Percentiles rank a stretch among this genome's conserved stretches.
Evolutionary conservation across 1,140 invertebrate genomes (phyloP).

Genomic region (Drosophila watanabei): DNA sequence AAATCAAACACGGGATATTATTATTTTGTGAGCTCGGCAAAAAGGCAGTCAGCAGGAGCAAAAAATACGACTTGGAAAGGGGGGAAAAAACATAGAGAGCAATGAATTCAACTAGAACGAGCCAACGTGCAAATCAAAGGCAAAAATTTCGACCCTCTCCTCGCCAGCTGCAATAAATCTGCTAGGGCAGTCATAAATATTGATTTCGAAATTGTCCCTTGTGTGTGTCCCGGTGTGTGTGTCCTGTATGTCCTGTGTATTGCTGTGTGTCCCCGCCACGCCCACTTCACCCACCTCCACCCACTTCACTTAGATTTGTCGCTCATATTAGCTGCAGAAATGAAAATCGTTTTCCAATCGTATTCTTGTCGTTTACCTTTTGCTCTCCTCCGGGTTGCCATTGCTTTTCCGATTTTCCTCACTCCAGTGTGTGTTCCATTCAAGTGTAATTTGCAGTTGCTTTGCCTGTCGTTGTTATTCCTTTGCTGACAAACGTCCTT

Average conservation of each 20-base stretch:
- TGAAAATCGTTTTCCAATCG: conserved; percentile 83
- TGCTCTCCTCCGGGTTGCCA: conserved; percentile 42
- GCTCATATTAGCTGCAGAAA: conserved; percentile 84
- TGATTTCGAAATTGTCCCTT: conserved; percentile 79
- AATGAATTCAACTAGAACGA: conserved; percentile 44
- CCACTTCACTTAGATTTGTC: conserved; percentile 73
- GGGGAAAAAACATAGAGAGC: conserved; percentile 1
- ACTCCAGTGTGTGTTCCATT: conserved; percentile 49
- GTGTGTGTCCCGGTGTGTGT: conserved; percentile 27
- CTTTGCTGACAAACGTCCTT: conserved; percentile 48
- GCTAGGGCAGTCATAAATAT: conserved; percentile 81
- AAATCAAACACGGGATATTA: conserved; percentile 76
- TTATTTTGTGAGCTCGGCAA: conserved; percentile 80
- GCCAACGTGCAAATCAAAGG: conserved; percentile 72
- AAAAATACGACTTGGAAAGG: neutral
- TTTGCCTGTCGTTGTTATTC: conserved; percentile 64
- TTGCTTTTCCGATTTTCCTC: conserved; percentile 25
- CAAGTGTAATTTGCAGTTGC: conserved; percentile 75
- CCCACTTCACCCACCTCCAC: conserved; percentile 15
- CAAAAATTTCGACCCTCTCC: conserved; percentile 45
- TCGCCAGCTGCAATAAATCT: conserved; percentile 77
- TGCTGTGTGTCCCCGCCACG: conserved; percentile 13
- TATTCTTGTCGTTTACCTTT: conserved; percentile 79
- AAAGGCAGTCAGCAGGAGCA: conserved; percentile 37
- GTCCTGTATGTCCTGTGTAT: conserved; percentile 8